Evolutionary conservation across 2,113 vertebrate genomes (phyloP), one percentile per base, ranked within the genome.

Genomic region (Pycnonotus jocosus): DNA sequence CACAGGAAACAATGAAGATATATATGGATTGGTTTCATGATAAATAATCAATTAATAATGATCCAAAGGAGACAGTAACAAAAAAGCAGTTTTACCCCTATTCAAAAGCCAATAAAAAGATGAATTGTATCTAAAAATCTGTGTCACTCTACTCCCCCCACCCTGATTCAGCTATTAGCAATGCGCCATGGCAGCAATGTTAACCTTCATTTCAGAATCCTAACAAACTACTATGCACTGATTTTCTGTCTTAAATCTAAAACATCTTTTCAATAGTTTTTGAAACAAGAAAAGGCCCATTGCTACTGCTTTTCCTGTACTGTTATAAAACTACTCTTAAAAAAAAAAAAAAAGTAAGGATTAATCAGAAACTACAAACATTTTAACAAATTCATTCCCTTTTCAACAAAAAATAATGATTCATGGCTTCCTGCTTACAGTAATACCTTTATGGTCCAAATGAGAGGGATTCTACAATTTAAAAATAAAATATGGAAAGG

Each of bases 41-140:
- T 88, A 92, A 96, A 68, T 71, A 95, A 93, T 90, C 92, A 96
- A 88, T 96, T 95, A 86, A 79, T 92, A 93, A 92, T 9, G 71
- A 96, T 96, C 91, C 66, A 70, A 79, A 48, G 38, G 54, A 95
- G 82, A 50, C 68, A 61, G 61, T 53, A 88, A 79, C 45, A 89
- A 92, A 93, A 82, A 92, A 80, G 53, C 65, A 92, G 53, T 93
- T 95, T 93, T 72, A 57, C 24, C 44, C 47, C 33, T 51, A 18
- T 93, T 88, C 28, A 61, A 83, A 86, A 92, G 37, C n/a, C 74
- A 76, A 74, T 48, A 72, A 95, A 92, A 76, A 81, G 60, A 94
- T 88, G 38, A 50, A 83, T 24, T 70, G 12, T 17, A 61, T 91
- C 22, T 86, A 90, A 93, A 92, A 92, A 91, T 78, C 30, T 24